phyloP scores from a whole-genome alignment of 2,113 vertebrate genomes.

The Centropus unirufus region DNA sequence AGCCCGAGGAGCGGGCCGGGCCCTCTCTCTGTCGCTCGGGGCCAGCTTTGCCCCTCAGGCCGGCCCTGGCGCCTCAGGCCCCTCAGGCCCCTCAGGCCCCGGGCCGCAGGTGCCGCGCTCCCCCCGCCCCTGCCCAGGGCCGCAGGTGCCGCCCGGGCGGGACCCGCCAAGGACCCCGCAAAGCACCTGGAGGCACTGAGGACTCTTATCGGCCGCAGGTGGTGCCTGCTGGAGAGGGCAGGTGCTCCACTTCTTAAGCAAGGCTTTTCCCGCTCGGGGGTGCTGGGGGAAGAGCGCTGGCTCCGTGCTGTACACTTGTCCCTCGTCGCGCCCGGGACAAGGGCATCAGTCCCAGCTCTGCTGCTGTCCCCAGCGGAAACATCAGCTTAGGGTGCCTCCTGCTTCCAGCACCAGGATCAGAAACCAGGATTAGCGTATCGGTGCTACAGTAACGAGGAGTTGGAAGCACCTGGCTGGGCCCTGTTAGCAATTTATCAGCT shows the following conservation, averaged over 20 bases:
- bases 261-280: rapidly evolving
- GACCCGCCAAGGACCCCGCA: no score
- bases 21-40: neutral
- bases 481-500: neutral
- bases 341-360: neutral
- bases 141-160: no score
- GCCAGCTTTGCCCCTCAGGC: neutral
- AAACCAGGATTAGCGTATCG: neutral
- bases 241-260: no score
- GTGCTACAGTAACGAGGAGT: neutral
- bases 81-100: neutral
- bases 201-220: neutral
- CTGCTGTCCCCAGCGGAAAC: neutral
- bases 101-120: no score
- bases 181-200: neutral
- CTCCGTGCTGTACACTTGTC: rapidly evolving
- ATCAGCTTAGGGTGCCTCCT: neutral
- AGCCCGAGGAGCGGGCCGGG: rapidly evolving
- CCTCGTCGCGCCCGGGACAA: neutral
- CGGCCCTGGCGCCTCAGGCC: no score
- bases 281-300: neutral
- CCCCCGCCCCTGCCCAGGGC: no score
- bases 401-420: neutral
- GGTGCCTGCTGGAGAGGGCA: neutral
- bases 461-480: neutral